Conservation (phyloP, 2,113 vertebrate genomes). For the Laticauda laticaudata region DNA sequence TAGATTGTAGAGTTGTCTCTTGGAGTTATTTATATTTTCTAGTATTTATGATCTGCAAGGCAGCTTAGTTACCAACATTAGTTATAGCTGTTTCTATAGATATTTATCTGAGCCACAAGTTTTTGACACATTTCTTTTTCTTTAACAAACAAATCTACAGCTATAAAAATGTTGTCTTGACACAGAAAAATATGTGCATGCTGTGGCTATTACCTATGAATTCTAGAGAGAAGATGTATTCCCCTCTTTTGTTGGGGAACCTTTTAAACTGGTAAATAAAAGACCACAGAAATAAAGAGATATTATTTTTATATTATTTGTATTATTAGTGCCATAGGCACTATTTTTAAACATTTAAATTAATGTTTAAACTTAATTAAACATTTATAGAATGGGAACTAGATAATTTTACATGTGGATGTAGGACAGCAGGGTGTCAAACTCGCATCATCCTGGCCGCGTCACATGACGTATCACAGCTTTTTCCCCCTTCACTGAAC, state of each 20-base stretch:
- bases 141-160: conserved; percentile 66
- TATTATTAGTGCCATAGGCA: conserved; percentile 1
- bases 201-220: conserved; percentile 64
- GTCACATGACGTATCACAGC: too few relatives aligned
- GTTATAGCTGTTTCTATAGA: conserved; percentile 69
- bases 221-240: conserved; percentile 52
- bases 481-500: too few relatives aligned
- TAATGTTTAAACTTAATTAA: neutral
- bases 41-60: conserved; percentile 70
- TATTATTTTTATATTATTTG: neutral
- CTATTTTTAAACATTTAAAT: too few relatives aligned
- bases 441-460: too few relatives aligned
- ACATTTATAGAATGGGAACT: neutral
- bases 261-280: conserved; percentile 52
- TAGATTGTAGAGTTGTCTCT: conserved; percentile 68
- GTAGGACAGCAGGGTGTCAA: too few relatives aligned
- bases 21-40: conserved; percentile 74
- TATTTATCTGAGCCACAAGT: conserved; percentile 73
- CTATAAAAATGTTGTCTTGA: conserved; percentile 68
- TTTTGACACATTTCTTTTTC: conserved; percentile 70
- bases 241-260: conserved; percentile 48
- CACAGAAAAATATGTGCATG: conserved; percentile 67
- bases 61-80: conserved; percentile 77
- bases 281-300: conserved; percentile 35
- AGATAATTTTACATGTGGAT: neutral